A percentile compares a stretch with the other conserved stretches of the same genome.
Evolutionary conservation across 2,113 vertebrate genomes (phyloP).

Genomic region (Anoplopoma fimbria): DNA sequence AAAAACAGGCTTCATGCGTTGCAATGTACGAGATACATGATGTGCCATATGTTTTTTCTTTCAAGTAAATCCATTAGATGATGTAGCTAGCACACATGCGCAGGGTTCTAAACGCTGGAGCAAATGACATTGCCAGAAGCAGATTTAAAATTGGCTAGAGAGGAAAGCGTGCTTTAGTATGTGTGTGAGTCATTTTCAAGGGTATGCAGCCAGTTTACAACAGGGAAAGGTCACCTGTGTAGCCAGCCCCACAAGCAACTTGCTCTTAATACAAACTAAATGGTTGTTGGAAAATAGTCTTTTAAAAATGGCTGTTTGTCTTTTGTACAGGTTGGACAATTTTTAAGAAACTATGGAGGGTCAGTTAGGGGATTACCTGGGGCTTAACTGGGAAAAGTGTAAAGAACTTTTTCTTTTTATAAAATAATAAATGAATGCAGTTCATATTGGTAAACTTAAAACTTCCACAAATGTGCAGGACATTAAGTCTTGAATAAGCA

Average conservation of each 20-base stretch:
- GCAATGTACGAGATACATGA: constrained; percentile 45
- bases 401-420: neutral
- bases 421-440: neutral
- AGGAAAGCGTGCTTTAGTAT: constrained; percentile 52
- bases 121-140: constrained; percentile 72
- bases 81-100: constrained; percentile 36
- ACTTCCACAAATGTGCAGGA: neutral
- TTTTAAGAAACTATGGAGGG: neutral
- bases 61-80: constrained; percentile 44
- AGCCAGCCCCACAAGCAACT: constrained; percentile 34
- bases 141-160: constrained; percentile 70
- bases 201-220: constrained; percentile 46
- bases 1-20: neutral
- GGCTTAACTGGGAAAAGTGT: neutral
- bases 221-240: constrained; percentile 64
- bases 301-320: constrained; percentile 23
- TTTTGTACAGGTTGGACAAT: neutral
- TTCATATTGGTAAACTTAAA: neutral
- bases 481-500: neutral
- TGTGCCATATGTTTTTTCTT: constrained; percentile 48
- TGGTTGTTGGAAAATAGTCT: constrained; percentile 36
- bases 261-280: constrained; percentile 37
- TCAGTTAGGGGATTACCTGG: neutral
- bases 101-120: constrained; percentile 26
- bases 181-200: constrained; percentile 72